Evolutionary conservation across 2,113 vertebrate genomes (phyloP).

Genomic region (Nanorana parkeri): DNA sequence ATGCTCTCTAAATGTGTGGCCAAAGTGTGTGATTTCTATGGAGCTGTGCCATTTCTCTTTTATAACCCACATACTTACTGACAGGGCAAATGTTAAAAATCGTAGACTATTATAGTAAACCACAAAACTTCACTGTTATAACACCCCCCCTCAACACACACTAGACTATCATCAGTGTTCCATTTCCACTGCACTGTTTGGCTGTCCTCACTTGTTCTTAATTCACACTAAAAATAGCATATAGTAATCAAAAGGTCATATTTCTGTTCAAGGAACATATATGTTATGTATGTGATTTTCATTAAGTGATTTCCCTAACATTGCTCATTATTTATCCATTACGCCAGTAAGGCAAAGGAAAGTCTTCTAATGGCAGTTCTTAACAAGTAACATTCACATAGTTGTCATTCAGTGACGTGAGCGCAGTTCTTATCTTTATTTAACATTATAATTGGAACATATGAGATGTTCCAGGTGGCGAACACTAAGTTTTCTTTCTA

Average conservation of each 20-base stretch:
- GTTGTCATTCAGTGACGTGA: not conserved
- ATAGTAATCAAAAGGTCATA: not conserved
- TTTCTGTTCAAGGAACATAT: not conserved
- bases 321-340: not conserved
- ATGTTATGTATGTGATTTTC: not conserved
- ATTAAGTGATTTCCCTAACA: not conserved
- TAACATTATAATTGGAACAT: constrained; percentile 6
- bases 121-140: too few species aligned
- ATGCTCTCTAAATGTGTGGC: constrained; percentile 10
- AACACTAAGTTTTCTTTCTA: not conserved
- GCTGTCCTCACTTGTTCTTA: too few species aligned
- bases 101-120: too few species aligned
- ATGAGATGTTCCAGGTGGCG: not conserved
- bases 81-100: not conserved
- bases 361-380: not conserved
- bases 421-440: not conserved
- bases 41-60: not conserved
- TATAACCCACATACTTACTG: too few species aligned
- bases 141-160: too few species aligned
- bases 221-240: too few species aligned
- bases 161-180: too few species aligned
- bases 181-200: too few species aligned
- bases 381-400: not conserved
- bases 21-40: not conserved
- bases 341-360: not conserved